Base-by-base conservation (phyloP, 92 coral and sea anemone genomes). In the Porites cylindrica region DNA sequence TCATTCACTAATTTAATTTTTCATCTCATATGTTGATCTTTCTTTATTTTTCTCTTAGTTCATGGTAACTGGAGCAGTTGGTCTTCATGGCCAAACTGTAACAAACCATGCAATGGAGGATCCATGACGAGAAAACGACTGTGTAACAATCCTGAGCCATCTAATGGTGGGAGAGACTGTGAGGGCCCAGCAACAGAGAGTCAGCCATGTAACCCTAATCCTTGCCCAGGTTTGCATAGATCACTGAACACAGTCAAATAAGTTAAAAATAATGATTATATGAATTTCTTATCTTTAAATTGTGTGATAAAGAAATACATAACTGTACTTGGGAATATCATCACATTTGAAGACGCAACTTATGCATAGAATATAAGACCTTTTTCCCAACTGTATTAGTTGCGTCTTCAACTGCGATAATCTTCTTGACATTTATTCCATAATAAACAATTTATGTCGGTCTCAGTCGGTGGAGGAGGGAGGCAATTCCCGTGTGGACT, bases 81-180 rank as follows among this genome's bases (percentile, higher is more conserved):
- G 93, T 72, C 88, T 59, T 19, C 66, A 16, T 91, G 93, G 93
- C 79, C 93, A 6, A 74, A 81, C 59, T 91, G 93, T 76, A 76
- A 86, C 81, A 91, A 77, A 38, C 91, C 93, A 54, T 91, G 93
- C 82, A 90, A 82, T 29, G 12, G 11, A n/a, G 93, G 93, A 70
- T 47, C 62, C 60, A 76, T 12, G 21, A 76, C 66, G 6, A 86
- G 91, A 7, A 82, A 79, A 38, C 65, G 93, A 16, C 51, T 58
- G 16, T 91, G 93, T 65, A 59, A 85, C 5, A 81, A 86, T 16
- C 93, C 93, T 24, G 20, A 76, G 21, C 93, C 91, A 14, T 56
- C 65, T 38, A 77, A 81, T 67, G 91, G 85, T 1, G 93, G 93
- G 26, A 76, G 51, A 86, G 38, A 75, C 21, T 91, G 93, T 61